These are phyloP conservation scores for Microtus pennsylvanicus DNA, from an alignment of 2,113 vertebrate genomes.

Conservation along the genomic window DNA sequence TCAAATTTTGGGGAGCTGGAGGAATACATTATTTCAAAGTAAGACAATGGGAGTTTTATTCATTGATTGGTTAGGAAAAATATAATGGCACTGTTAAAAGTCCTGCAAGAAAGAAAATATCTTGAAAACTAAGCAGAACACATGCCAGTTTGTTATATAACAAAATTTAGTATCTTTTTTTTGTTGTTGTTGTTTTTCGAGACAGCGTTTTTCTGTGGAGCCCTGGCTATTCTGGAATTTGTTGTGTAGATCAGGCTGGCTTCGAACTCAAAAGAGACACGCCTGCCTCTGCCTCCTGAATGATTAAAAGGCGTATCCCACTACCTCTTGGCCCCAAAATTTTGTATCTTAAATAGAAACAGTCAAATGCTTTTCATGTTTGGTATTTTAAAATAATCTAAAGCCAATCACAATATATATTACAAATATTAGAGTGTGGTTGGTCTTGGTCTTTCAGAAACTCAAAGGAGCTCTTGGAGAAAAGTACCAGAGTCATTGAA, in stretches of 20 bases:
- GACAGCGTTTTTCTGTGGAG: too few relatives aligned
- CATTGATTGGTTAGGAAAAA: slow-evolving; percentile 30
- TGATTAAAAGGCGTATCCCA: too few relatives aligned
- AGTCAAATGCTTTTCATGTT: slow-evolving; percentile 48
- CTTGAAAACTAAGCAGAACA: slow-evolving; percentile 25
- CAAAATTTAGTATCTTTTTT: background rate
- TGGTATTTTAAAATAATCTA: background rate
- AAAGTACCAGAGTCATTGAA: slow-evolving; percentile 19
- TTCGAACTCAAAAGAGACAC: too few relatives aligned
- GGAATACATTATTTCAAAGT: slow-evolving; percentile 43
- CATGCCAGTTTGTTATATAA: background rate
- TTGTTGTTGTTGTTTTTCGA: too few relatives aligned
- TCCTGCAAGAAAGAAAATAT: slow-evolving; percentile 41
- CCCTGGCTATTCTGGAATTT: too few relatives aligned
- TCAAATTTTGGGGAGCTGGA: slow-evolving; percentile 14
- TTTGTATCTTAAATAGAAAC: slow-evolving; percentile 21
- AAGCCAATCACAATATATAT: background rate
- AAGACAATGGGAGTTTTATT: background rate
- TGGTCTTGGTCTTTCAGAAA: background rate
- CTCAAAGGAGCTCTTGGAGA: slow-evolving; percentile 13
- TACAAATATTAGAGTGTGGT: slow-evolving; percentile 11
- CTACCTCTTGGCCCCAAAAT: too few relatives aligned
- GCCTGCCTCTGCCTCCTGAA: too few relatives aligned
- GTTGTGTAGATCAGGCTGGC: too few relatives aligned
- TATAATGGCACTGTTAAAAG: background rate